These are phyloP conservation scores for Dermatophagoides farinae DNA, from an alignment of 1,140 invertebrate genomes.

Conservation along the genomic window DNA sequence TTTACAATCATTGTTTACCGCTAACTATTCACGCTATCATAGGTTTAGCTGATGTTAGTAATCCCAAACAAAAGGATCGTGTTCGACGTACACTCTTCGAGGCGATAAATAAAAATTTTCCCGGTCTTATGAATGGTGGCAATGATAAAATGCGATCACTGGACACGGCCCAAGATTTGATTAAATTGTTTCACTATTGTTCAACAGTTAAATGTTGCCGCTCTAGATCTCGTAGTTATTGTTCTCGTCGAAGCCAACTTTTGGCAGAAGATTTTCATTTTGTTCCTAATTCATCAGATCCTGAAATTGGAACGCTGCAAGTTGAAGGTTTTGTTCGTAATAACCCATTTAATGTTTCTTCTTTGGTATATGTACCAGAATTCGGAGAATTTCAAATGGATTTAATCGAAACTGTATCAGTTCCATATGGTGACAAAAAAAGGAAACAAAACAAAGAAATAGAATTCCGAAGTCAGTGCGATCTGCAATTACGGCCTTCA, in stretches of 20 bases:
- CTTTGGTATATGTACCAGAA: constrained; percentile 67
- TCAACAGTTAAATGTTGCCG: constrained; percentile 48
- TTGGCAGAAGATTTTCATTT: constrained; percentile 56
- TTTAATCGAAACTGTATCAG: constrained; percentile 47
- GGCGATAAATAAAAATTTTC: constrained; percentile 49
- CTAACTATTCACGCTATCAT: constrained; percentile 51
- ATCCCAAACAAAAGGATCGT: constrained; percentile 39
- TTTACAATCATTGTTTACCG: constrained; percentile 61
- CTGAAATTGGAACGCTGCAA: constrained; percentile 45
- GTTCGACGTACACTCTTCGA: constrained; percentile 52
- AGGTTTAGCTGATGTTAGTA: constrained; percentile 19
- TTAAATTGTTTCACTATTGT: constrained; percentile 54
- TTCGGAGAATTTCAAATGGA: constrained; percentile 77
- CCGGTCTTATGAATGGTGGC: constrained; percentile 27
- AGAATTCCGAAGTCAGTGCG: not conserved
- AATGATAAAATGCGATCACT: constrained; percentile 50
- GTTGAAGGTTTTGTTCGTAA: constrained; percentile 58
- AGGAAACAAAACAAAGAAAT: not conserved
- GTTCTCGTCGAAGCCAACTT: constrained; percentile 54
- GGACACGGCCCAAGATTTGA: constrained; percentile 49
- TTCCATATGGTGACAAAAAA: constrained; percentile 46
- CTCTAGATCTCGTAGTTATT: constrained; percentile 39
- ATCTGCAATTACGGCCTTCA: not conserved
- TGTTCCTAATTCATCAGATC: constrained; percentile 25
- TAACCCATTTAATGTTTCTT: constrained; percentile 56